Evolutionary conservation across 2,888 invertebrate genomes (phyloP).

Genomic region (Melanophora roralis): DNA sequence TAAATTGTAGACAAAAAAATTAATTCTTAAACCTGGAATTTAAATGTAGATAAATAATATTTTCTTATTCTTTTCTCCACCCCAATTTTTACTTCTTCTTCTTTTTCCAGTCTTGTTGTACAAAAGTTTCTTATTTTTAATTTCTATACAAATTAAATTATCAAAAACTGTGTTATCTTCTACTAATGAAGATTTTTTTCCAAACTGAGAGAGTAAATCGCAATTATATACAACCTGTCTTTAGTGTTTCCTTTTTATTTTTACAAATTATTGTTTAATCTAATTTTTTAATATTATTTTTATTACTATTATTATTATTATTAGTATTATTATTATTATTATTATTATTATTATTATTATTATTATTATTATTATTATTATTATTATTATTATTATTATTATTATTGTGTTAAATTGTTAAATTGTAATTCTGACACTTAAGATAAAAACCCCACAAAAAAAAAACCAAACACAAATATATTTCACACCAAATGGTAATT

Average conservation of each 20-base stretch:
- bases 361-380: not conserved
- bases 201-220: no score
- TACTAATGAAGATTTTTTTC: no score
- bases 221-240: no score
- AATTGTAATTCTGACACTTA: no score
- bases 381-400: no score
- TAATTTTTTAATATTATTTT: not conserved
- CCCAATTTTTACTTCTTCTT: not conserved
- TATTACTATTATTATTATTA: no score
- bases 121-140: not conserved
- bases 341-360: not conserved
- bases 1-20: constrained; percentile 25
- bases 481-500: constrained; percentile 18
- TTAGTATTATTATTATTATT: no score
- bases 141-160: constrained; percentile 19
- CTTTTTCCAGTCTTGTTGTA: constrained; percentile 9
- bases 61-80: constrained; percentile 25
- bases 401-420: no score
- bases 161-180: no score
- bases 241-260: no score
- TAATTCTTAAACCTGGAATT: constrained; percentile 43
- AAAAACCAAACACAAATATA: not conserved
- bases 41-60: constrained; percentile 39
- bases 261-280: not conserved
- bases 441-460: not conserved